Evolutionary conservation across 1,140 invertebrate species (phyloP).

Genomic region (Lepidurus apus): DNA sequence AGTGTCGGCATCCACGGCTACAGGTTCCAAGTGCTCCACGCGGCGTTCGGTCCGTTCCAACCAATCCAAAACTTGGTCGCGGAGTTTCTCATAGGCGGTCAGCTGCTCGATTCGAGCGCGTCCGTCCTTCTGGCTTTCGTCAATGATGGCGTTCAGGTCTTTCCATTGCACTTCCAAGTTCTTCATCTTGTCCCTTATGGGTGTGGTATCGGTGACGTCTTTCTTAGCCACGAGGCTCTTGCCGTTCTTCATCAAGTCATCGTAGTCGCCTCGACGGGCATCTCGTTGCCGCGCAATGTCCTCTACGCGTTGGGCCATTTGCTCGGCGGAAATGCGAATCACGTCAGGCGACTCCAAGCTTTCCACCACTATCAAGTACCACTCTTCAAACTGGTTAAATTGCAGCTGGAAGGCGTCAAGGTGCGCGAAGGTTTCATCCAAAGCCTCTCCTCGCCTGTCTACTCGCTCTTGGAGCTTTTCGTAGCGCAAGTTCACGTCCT

Average conservation of each 20-base stretch:
- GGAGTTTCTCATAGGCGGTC: slow-evolving; percentile 73
- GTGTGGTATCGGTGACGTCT: slow-evolving; percentile 78
- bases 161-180: slow-evolving; percentile 81
- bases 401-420: slow-evolving; percentile 66
- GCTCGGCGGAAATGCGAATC: slow-evolving; percentile 54
- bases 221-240: slow-evolving; percentile 79
- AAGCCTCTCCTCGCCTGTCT: slow-evolving; percentile 66
- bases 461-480: slow-evolving; percentile 77
- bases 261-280: slow-evolving; percentile 57
- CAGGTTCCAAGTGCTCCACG: slow-evolving; percentile 65
- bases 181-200: slow-evolving; percentile 80
- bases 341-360: slow-evolving; percentile 67
- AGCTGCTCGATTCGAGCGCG: slow-evolving; percentile 76
- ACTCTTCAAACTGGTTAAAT: slow-evolving; percentile 61
- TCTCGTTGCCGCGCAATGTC: slow-evolving; percentile 50
- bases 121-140: slow-evolving; percentile 75
- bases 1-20: slow-evolving; percentile 79
- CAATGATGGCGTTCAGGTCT: slow-evolving; percentile 66
- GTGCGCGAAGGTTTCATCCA: slow-evolving; percentile 70
- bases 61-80: slow-evolving; percentile 80
- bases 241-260: slow-evolving; percentile 71
- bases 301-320: slow-evolving; percentile 60
- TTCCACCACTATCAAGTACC: slow-evolving; percentile 63
- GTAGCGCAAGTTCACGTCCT: slow-evolving; percentile 73
- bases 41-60: slow-evolving; percentile 69